A percentile compares a stretch with the other conserved stretches of the same genome.
Conservation (phyloP, 2,797 vertebrate species). For the Schizopygopsis pylzovi region DNA sequence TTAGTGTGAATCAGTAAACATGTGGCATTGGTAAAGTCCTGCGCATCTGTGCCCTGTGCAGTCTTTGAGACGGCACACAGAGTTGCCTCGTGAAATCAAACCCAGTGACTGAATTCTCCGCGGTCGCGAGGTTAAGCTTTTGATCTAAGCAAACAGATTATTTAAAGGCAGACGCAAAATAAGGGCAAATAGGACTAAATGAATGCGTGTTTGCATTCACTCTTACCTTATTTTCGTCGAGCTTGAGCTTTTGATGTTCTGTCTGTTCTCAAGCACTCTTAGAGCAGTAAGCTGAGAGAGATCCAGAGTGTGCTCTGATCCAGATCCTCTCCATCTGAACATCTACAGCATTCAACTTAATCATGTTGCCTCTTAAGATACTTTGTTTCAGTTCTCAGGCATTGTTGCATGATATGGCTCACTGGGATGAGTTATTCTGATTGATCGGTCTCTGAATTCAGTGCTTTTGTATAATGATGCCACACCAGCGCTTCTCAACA, state of each 20-base stretch:
- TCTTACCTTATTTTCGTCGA: conserved; percentile 72
- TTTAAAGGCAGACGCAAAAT: conserved; percentile 70
- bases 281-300: neutral
- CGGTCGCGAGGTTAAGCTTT: conserved; percentile 78
- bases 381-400: too few species aligned
- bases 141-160: conserved; percentile 74
- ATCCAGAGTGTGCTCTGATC: neutral
- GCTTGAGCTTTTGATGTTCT: conserved; percentile 75
- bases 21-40: conserved; percentile 64
- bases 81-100: conserved; percentile 71
- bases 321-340: neutral
- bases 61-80: conserved; percentile 62
- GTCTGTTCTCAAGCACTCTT: conserved; percentile 69
- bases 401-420: too few species aligned
- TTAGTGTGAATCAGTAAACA: conserved; percentile 62
- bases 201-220: conserved; percentile 78
- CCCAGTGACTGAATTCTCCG: conserved; percentile 67
- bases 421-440: neutral
- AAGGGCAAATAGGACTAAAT: conserved; percentile 69
- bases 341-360: neutral
- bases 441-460: too few species aligned
- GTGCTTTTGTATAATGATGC: neutral
- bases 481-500: neutral
- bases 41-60: conserved; percentile 55
- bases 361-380: neutral